Evolutionary conservation across 2,888 invertebrate species (phyloP), one percentile per base, ranked within the genome.

Genomic region (Conistra vaccinii): DNA sequence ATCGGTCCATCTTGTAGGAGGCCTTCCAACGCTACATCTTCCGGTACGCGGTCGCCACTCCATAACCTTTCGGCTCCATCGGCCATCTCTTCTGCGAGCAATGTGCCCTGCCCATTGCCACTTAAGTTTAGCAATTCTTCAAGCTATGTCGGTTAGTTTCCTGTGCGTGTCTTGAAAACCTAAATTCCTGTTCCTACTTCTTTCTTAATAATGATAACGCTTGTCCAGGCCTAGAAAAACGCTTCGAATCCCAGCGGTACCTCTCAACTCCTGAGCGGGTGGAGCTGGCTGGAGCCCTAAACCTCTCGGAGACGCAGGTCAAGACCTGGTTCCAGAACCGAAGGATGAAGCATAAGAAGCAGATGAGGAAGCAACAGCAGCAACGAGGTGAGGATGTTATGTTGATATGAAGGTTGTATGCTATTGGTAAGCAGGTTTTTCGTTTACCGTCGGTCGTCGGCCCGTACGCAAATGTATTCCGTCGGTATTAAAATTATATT

Each of bases 261-360:
- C 97, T 99, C 3, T 99, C 99, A 29, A 99, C 99, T 0, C 99
- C 99, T 0, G 99, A 99, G 93, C 97, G 99, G 10, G 99, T 99
- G 20, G 99, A 99, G 93, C 96, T 99, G 75, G 99, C 99, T 0
- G 98, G 98, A 0, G 99, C 99, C 0, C 97, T 99, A 67, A 99
- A 98, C 92, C 97, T 99, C 29, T 99, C 99, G 23, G 99, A 99
- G 96, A 99, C 99, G 0, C 98, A 99, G 97, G 99, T 99, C 83
- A 99, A 99, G 97, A 99, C 99, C 79, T 99, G 99, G 99, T 99
- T 99, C 95, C 99, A 99, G 96, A 99, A 99, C 95, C 96, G 99
- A 42, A 97, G 99, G 88, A 99, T 99, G 99, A 99, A 99, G 92
- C 99, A 99, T 93, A 99, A 99, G 97, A 99, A 99, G 90, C 98